These are phyloP conservation scores for Tragelaphus imberbis DNA, from an alignment of 2,113 vertebrate genomes.

Conservation along the genomic window DNA sequence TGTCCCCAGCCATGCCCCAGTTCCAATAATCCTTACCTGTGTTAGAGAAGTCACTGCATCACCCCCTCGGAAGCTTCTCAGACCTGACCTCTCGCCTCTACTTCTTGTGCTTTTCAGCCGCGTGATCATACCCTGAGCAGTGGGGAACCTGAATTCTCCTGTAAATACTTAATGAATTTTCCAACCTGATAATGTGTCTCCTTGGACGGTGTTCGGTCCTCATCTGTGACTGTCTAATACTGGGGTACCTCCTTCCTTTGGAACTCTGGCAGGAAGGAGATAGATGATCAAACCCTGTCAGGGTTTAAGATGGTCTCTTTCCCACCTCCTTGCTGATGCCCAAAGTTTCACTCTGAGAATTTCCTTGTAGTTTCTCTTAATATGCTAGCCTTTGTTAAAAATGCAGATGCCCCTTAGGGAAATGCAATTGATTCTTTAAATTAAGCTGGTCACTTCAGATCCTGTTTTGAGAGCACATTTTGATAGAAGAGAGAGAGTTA, in stretches of 20 bases:
- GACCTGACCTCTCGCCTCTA: background rate
- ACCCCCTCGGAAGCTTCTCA: background rate
- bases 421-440: background rate
- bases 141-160: background rate
- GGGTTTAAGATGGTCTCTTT: background rate
- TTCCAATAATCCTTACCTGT: background rate
- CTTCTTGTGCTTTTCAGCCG: background rate
- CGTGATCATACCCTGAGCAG: constrained; percentile 1
- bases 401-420: background rate
- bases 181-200: constrained; percentile 56
- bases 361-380: background rate
- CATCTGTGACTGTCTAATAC: background rate
- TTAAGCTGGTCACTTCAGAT: background rate
- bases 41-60: background rate
- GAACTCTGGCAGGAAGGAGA: background rate
- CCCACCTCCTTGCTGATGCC: background rate
- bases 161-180: constrained; percentile 73
- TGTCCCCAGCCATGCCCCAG: background rate
- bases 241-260: background rate
- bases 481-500: background rate
- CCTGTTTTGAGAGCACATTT: background rate
- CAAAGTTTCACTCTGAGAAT: background rate
- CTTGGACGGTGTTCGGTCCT: background rate
- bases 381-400: background rate
- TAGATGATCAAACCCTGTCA: background rate